phyloP scores from a whole-genome alignment of 2,888 invertebrate genomes.

The Pollenia griseotomentosa region DNA sequence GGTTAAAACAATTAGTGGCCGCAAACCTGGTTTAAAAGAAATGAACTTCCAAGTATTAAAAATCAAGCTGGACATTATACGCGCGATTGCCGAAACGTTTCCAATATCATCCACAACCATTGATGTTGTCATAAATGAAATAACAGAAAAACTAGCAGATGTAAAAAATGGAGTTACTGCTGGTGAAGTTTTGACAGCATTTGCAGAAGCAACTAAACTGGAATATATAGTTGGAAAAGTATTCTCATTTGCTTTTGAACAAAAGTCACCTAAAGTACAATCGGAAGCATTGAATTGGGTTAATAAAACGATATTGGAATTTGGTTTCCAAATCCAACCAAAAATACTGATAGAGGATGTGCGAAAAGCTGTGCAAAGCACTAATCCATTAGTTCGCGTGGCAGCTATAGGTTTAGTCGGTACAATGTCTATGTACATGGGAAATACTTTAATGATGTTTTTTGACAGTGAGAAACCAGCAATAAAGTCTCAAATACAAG shows the following conservation, averaged over 20 bases:
- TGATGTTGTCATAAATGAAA: slow-evolving; percentile 90
- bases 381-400: slow-evolving; percentile 93
- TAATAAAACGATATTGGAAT: slow-evolving; percentile 91
- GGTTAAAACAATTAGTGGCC: slow-evolving; percentile 89
- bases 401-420: slow-evolving; percentile 88
- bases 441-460: slow-evolving; percentile 89
- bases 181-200: slow-evolving; percentile 87
- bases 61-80: slow-evolving; percentile 91
- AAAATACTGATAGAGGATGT: slow-evolving; percentile 90
- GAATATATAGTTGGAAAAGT: slow-evolving; percentile 90
- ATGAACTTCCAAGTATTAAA: slow-evolving; percentile 96
- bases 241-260: slow-evolving; percentile 91
- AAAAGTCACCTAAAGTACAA: slow-evolving; percentile 96
- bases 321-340: slow-evolving; percentile 92
- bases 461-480: slow-evolving; percentile 95
- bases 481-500: slow-evolving; percentile 92
- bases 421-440: slow-evolving; percentile 92
- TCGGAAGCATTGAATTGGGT: slow-evolving; percentile 94
- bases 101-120: slow-evolving; percentile 90
- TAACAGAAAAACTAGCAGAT: slow-evolving; percentile 94
- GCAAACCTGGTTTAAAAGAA: slow-evolving; percentile 93
- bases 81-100: slow-evolving; percentile 90
- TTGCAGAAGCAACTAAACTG: slow-evolving; percentile 91
- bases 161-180: slow-evolving; percentile 90
- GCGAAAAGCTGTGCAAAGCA: slow-evolving; percentile 93